Evolutionary conservation across 2,113 vertebrate genomes (phyloP), one percentile per base, ranked within the genome.

Genomic region (Cettia cetti): DNA sequence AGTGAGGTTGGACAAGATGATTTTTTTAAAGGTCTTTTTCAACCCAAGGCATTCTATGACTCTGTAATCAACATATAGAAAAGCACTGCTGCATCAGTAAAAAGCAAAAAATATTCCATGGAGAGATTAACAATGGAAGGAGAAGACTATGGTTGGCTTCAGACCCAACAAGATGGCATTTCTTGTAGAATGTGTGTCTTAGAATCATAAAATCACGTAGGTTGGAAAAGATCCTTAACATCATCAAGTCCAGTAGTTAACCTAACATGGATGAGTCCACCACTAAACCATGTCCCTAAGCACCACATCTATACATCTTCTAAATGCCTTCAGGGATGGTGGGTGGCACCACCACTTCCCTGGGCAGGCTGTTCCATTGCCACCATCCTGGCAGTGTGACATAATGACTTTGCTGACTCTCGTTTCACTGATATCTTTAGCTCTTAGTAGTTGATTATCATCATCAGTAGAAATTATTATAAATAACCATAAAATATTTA

Each of bases 251-350:
- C 8, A 80, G 8, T 13, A 2, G 2, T 11, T 72, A 59, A 56
- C 4, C 2, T 40, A 27, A 5, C 8, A 10, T 15, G 71, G 7
- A 5, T 0, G 10, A 59, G 23, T 40, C 28, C 18, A 47, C 8
- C 30, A n/a, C n/a, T 59, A 59, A 89, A 37, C 11, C 13, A 21
- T 8, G 18, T 20, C 23, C 27, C 5, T 44, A 23, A 39, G 28
- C 10, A 33, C 22, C 4, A 21, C 33, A 39, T 12, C 52, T 10
- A 10, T 23, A 52, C 8, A 44, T 44, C 22, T 59, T 50, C 22
- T n/a, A 39, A 39, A 39, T 30, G 39, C 8, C 22, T 45, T 10
- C 39, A 30, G 69, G 22, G 8, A 3, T 52, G 13, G 23, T 24
- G 28, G 13, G 23, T 24, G 28, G n/a, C 52, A 59, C 13, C 45